These are phyloP conservation scores for Agelaius tricolor DNA, from an alignment of 2,113 vertebrate genomes.

Conservation along the genomic window DNA sequence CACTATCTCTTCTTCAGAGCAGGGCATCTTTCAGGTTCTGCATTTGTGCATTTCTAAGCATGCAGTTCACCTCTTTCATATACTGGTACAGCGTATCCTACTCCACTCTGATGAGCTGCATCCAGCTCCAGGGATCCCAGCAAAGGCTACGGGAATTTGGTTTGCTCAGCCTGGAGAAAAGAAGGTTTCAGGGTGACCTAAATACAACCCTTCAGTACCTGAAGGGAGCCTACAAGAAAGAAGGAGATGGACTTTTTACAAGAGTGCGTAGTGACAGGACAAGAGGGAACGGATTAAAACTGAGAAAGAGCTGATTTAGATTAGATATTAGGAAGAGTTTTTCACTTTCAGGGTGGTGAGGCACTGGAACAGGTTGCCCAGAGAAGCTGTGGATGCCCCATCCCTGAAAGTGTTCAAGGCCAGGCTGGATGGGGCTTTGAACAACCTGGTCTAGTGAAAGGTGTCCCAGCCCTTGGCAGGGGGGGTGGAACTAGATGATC, in stretches of 20 bases:
- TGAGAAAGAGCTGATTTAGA: neutral
- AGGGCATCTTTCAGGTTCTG: neutral
- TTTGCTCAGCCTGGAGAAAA: neutral
- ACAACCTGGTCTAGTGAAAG: neutral
- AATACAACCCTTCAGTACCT: neutral
- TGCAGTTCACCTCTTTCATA: neutral
- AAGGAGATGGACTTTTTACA: neutral
- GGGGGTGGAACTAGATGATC: neutral
- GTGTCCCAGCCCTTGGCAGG: neutral
- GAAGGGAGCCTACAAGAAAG: neutral
- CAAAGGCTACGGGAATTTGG: neutral
- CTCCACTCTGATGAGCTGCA: neutral
- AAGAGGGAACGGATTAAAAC: neutral
- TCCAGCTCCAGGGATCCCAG: neutral
- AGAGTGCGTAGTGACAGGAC: neutral
- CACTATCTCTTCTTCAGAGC: neutral
- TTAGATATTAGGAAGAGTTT: neutral
- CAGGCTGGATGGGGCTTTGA: neutral
- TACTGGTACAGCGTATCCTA: neutral
- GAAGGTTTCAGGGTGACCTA: neutral
- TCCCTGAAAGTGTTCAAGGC: neutral
- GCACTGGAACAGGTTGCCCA: neutral
- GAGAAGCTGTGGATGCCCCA: neutral
- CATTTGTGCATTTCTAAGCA: neutral
- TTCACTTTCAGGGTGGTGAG: neutral